These are phyloP conservation scores for Diorhabda elongata DNA, from an alignment of 1,140 invertebrate genomes.

Conservation along the genomic window DNA sequence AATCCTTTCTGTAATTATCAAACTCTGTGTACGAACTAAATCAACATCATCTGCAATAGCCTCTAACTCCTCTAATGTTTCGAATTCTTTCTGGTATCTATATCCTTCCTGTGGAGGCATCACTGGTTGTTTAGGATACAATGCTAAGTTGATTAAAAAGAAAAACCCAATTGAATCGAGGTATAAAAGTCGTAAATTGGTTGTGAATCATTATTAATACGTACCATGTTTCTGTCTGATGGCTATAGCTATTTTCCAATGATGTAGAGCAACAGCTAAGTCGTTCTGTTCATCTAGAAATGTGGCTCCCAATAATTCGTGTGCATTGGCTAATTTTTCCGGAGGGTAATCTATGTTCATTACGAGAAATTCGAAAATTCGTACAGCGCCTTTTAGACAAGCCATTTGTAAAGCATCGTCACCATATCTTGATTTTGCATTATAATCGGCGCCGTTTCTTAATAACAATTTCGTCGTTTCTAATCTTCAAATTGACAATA, in stretches of 20 bases:
- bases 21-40: constrained; percentile 74
- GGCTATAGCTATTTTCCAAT: constrained; percentile 64
- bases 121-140: constrained; percentile 55
- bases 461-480: constrained; percentile 82
- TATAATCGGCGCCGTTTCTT: constrained; percentile 73
- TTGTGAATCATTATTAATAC: neutral
- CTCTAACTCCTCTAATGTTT: constrained; percentile 65
- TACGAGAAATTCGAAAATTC: constrained; percentile 75
- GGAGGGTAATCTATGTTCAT: constrained; percentile 58
- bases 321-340: constrained; percentile 72
- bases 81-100: constrained; percentile 66
- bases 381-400: constrained; percentile 79
- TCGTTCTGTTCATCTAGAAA: constrained; percentile 81
- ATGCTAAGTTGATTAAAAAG: constrained; percentile 19
- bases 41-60: constrained; percentile 71
- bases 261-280: constrained; percentile 56
- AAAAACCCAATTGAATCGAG: neutral
- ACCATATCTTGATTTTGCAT: constrained; percentile 71
- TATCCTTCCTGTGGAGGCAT: constrained; percentile 59
- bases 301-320: constrained; percentile 80
- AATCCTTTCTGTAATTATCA: constrained; percentile 78
- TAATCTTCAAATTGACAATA: constrained; percentile 56
- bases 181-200: neutral
- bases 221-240: constrained; percentile 49
- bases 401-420: constrained; percentile 90